Evolutionary conservation across 2,888 invertebrate species (phyloP), one percentile per base, ranked within the genome.

Genomic region (Pteria penguin): DNA sequence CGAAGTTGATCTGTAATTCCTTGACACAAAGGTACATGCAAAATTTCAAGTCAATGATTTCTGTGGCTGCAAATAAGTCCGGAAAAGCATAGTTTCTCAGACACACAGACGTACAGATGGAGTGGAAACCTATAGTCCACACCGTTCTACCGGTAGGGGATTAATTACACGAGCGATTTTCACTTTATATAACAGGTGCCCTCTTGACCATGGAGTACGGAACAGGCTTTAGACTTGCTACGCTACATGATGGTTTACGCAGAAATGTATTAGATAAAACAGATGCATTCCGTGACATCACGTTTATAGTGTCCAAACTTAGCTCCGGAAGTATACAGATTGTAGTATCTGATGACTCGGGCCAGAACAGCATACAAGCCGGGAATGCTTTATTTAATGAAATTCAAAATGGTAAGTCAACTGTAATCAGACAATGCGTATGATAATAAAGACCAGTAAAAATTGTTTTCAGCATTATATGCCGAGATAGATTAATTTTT

Each of bases 271-370:
- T 85, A 26, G 84, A 85, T 71, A 67, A 67, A 32, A 65, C 63
- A 72, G 75, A 75, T 18, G 70, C 58, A 1, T 79, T 83, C 55
- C 75, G 80, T 29, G 75, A 80, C 63, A 82, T 87, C 8, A 73
- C 79, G 29, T 79, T 80, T 36, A 85, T 85, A 11, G 79, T 86
- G 1, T 87, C 87, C 1, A 83, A 87, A 74, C 78, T 83, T 1
- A 79, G 77, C 5, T 77, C 81, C 36, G 85, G 83, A 27, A 76
- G 77, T 18, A 76, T 89, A n/a, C 89, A 89, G 73, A 74, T 88
- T 0, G 84, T 86, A 2, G 78, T 89, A 4, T 78, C 72, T 22
- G 88, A 88, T 70, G 69, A 63, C 18, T 82, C 81, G 1, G 86
- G 84, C 14, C 78, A 80, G 22, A 61, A 68, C 4, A 85, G 86